Conservation (phyloP, 1,140 invertebrate species). For the Drosophila punjabiensis region DNA sequence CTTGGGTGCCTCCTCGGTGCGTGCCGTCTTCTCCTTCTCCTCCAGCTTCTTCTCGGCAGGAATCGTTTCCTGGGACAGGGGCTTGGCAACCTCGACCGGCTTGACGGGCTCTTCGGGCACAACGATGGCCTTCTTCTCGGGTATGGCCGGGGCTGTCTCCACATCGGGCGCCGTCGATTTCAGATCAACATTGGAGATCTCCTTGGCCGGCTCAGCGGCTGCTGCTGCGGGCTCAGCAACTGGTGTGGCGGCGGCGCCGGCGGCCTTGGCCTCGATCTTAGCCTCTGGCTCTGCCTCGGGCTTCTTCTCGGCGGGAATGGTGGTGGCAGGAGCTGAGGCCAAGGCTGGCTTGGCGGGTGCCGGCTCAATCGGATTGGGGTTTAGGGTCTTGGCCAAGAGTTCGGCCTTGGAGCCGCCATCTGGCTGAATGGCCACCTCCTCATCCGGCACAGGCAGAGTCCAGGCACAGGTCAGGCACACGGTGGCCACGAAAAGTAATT, state of each 20-base stretch:
- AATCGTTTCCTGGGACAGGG: conserved; percentile 36
- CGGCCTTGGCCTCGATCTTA: conserved; percentile 1
- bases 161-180: conserved; percentile 52
- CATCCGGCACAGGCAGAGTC: conserved; percentile 64
- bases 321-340: background rate
- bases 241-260: background rate
- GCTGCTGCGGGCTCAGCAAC: conserved; percentile 16
- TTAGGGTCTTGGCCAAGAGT: conserved; percentile 43
- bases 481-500: conserved; percentile 66
- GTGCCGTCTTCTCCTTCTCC: conserved; percentile 61
- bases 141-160: conserved; percentile 57
- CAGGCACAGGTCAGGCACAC: conserved; percentile 61
- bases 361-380: conserved; percentile 51
- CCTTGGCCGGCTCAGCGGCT: conserved; percentile 24
- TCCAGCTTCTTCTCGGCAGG: conserved; percentile 52
- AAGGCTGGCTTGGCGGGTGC: conserved; percentile 33
- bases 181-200: conserved; percentile 25
- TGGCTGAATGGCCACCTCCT: conserved; percentile 68
- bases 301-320: conserved; percentile 9
- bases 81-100: conserved; percentile 14
- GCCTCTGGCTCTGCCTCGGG: conserved; percentile 6
- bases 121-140: conserved; percentile 44
- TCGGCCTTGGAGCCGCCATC: conserved; percentile 51
- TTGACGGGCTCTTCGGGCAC: conserved; percentile 18
- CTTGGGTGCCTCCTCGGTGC: conserved; percentile 63